Percentiles rank a stretch among this genome's conserved stretches.
Evolutionary conservation across 2,888 invertebrate genomes (phyloP).

Genomic region (Perizoma affinitatum): DNA sequence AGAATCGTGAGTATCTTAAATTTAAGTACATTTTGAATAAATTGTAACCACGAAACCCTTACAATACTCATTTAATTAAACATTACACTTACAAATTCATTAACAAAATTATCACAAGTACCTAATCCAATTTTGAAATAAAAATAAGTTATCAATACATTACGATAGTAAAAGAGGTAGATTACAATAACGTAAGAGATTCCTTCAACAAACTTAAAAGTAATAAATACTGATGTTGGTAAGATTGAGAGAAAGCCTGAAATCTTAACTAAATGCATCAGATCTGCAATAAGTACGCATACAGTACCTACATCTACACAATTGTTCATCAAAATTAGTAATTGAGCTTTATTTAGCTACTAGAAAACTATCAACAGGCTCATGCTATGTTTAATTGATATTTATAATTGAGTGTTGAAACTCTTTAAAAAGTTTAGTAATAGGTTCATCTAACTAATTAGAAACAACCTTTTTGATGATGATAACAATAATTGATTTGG

Average conservation of each 20-base stretch:
- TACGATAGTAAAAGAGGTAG: slow-evolving; percentile 80
- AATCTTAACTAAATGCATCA: slow-evolving; percentile 11
- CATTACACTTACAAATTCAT: slow-evolving; percentile 45
- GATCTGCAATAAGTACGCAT: slow-evolving; percentile 1
- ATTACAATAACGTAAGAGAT: slow-evolving; percentile 75
- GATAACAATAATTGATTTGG: slow-evolving; percentile 6
- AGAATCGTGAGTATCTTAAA: slow-evolving; percentile 17
- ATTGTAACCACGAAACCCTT: slow-evolving; percentile 25
- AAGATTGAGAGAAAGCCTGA: slow-evolving; percentile 50
- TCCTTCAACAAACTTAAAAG: slow-evolving; percentile 66
- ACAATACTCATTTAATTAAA: slow-evolving; percentile 35
- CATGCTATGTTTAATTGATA: too few species aligned
- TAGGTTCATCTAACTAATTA: too few species aligned
- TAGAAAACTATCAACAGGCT: too few species aligned
- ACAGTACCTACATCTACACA: too few species aligned
- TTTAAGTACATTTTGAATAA: slow-evolving; percentile 32
- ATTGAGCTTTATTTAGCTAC: too few species aligned
- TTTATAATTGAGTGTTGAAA: too few species aligned
- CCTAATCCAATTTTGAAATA: slow-evolving; percentile 59
- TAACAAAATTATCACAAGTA: slow-evolving; percentile 70
- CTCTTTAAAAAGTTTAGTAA: too few species aligned
- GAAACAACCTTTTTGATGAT: too few species aligned
- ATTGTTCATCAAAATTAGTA: too few species aligned
- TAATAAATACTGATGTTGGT: slow-evolving; percentile 79
- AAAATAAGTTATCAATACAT: slow-evolving; percentile 71